phyloP scores from a whole-genome alignment of 2,888 invertebrate species.

The Lasioglossum calceatum region DNA sequence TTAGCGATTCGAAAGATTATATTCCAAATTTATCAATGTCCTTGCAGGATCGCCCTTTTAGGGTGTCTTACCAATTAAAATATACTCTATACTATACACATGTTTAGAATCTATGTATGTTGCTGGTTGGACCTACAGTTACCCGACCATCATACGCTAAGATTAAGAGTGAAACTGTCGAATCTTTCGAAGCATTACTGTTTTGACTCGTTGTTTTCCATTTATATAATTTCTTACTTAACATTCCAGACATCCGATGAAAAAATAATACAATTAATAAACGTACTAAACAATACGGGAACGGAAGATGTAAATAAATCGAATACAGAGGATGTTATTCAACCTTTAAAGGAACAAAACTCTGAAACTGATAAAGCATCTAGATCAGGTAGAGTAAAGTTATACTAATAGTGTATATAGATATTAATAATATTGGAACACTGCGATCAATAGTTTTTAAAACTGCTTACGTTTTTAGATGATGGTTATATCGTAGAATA shows the following conservation, averaged over 20 bases:
- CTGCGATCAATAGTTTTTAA: conserved; percentile 12
- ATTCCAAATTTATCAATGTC: neutral
- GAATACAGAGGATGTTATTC: conserved; percentile 73
- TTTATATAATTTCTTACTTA: conserved; percentile 14
- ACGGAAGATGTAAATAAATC: conserved; percentile 68
- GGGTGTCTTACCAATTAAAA: neutral
- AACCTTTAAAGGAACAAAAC: conserved; percentile 83
- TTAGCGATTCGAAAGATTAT: neutral
- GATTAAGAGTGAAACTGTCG: neutral
- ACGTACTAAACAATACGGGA: conserved; percentile 68
- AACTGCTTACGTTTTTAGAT: conserved; percentile 86
- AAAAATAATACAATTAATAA: conserved; percentile 50
- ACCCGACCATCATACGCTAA: neutral
- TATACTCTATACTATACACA: neutral
- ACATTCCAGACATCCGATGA: conserved; percentile 62
- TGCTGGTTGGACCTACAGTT: neutral
- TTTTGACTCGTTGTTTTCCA: neutral
- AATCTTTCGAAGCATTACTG: neutral
- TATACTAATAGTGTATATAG: too few relatives aligned
- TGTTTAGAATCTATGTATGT: neutral
- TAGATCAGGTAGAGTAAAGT: conserved; percentile 85
- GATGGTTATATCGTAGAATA: conserved; percentile 99
- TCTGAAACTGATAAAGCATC: conserved; percentile 87
- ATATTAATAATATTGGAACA: conserved; percentile 1
- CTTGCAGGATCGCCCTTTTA: neutral